These are phyloP conservation scores for Leucophenga maculata DNA, from an alignment of 2,888 invertebrate species.

Conservation along the genomic window DNA sequence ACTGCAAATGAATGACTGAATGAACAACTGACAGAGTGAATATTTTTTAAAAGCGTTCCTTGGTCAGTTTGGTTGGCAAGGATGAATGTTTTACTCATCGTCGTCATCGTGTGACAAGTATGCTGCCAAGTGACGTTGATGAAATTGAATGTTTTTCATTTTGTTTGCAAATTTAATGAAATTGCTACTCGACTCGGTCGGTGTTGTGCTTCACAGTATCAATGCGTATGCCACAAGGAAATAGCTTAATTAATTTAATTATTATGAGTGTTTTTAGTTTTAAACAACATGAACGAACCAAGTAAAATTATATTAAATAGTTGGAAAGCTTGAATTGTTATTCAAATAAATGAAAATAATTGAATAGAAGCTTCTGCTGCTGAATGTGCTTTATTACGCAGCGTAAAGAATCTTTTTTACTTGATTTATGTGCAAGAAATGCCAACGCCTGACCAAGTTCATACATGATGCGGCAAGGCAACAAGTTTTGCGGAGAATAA, in stretches of 20 bases:
- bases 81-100: background rate
- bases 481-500: slow-evolving; percentile 3
- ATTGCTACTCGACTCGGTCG: too few species aligned
- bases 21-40: slow-evolving; percentile 1
- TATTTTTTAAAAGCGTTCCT: background rate
- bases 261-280: background rate
- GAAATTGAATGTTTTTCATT: slow-evolving; percentile 1
- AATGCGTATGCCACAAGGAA: background rate
- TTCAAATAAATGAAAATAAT: background rate
- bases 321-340: background rate
- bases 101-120: background rate
- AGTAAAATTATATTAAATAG: background rate
- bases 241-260: slow-evolving; percentile 6
- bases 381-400: background rate
- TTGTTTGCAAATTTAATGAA: too few species aligned
- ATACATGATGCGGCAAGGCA: too few species aligned
- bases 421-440: too few species aligned
- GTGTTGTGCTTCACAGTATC: background rate
- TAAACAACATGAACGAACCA: background rate
- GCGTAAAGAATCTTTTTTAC: too few species aligned
- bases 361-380: background rate
- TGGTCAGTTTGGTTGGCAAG: background rate
- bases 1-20: slow-evolving; percentile 1
- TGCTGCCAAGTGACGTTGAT: slow-evolving; percentile 8
- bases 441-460: slow-evolving; percentile 12